Base-by-base conservation (phyloP, 2,797 vertebrate genomes). In the Distichodus sexfasciatus region DNA sequence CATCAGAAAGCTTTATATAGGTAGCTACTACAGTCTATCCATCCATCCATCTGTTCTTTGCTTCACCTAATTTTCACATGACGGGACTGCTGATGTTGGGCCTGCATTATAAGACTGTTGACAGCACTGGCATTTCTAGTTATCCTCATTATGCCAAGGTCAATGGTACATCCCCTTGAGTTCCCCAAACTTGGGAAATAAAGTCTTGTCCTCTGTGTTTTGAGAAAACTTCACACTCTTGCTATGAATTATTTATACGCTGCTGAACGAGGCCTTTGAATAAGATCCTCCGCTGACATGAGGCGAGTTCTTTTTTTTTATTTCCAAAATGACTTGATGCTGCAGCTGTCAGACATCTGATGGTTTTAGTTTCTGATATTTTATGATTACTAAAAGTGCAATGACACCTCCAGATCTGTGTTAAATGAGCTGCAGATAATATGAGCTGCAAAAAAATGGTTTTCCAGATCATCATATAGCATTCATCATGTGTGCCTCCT, bases 191-290 rank as follows among this genome's bases (percentile, higher is more conserved):
- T 47, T 36, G 15, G 14, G 33, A 47, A 60, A 69, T 65, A 65
- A 60, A 65, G 62, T 69, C 60, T 46, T 38, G 63, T 72, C 74
- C 65, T 64, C 58, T 44, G 65, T 68, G 63, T 72, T 76, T 72
- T 69, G 60, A 72, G 47, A 73, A 76, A 67, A 76, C 61, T 82
- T 86, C 64, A 72, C 47, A 57, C 78, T 75, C 53, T 60, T 54
- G 29, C 60, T 67, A 65, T 77, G 66, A 77, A 77, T 77, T 61
- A 77, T 77, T 77, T 71, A 77, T 73, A 29, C 21, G 24, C 46
- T 64, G 60, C 75, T 47, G 71, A 77, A 73, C 46, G 53, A 35
- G 57, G 66, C 62, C 61, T 77, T 77, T 69, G 75, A 73, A 77
- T 69, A 66, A 2, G 43, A 23, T 31, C 63, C 71, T 74, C 50